phyloP scores from a whole-genome alignment of 2,888 invertebrate genomes.

The Athalia rosae region DNA sequence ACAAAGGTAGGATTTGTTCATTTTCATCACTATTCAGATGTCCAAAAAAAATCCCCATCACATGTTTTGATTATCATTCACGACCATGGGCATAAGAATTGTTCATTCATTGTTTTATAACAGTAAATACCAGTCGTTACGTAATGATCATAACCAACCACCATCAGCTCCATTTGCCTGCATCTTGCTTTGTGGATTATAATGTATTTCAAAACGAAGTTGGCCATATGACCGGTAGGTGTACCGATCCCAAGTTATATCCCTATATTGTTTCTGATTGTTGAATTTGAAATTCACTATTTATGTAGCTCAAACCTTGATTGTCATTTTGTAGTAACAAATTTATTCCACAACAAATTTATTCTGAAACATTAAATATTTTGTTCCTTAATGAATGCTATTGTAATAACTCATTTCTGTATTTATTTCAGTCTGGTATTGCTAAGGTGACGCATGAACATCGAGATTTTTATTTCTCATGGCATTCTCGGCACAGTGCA shows the following conservation, averaged over 20 bases:
- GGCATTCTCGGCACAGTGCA: slow-evolving; percentile 66
- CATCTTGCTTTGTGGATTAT: too few species aligned
- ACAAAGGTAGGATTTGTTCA: slow-evolving; percentile 56
- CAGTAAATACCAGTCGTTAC: not conserved
- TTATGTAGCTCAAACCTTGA: too few species aligned
- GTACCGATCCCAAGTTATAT: too few species aligned
- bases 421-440: slow-evolving; percentile 73
- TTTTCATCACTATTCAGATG: not conserved
- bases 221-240: too few species aligned
- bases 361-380: too few species aligned
- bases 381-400: not conserved
- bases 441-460: slow-evolving; percentile 74
- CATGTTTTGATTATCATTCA: not conserved
- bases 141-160: not conserved
- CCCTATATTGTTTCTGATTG: too few species aligned
- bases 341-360: too few species aligned
- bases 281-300: too few species aligned
- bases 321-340: too few species aligned
- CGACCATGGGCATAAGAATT: too few species aligned
- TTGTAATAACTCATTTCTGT: not conserved
- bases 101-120: not conserved
- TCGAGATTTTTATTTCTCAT: slow-evolving; percentile 72
- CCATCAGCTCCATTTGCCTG: too few species aligned
- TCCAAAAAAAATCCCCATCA: not conserved
- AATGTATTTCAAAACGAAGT: too few species aligned